Evolutionary conservation across 2,113 vertebrate genomes (phyloP).

Genomic region (Nibea albiflora): DNA sequence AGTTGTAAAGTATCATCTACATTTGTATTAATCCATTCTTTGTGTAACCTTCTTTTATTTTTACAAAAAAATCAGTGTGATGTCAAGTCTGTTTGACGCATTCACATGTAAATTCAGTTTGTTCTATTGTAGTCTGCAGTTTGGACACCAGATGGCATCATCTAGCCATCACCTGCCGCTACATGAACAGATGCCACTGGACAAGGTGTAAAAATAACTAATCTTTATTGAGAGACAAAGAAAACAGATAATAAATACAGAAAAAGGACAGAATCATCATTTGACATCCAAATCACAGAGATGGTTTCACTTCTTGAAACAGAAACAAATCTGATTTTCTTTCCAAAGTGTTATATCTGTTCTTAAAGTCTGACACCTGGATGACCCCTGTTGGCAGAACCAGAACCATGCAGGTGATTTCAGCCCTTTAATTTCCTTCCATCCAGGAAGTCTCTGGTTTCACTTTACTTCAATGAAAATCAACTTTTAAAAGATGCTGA

Average conservation of each 20-base stretch:
- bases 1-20: too few species aligned
- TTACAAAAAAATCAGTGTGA: too few species aligned
- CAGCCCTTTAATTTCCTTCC: background rate
- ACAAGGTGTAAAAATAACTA: conserved; percentile 10
- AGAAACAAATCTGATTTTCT: background rate
- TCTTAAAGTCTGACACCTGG: too few species aligned
- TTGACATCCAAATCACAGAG: background rate
- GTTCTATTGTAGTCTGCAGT: background rate
- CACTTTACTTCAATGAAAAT: background rate
- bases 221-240: conserved; percentile 12
- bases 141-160: conserved; percentile 3
- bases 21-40: too few species aligned
- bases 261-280: conserved; percentile 1
- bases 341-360: background rate
- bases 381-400: background rate
- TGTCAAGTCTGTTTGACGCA: too few species aligned
- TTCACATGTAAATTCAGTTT: too few species aligned
- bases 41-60: too few species aligned
- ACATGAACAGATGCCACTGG: background rate
- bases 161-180: too few species aligned
- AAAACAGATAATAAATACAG: conserved; percentile 41
- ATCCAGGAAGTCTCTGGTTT: background rate
- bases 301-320: background rate
- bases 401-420: background rate
- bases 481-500: background rate